phyloP scores from a whole-genome alignment of 2,113 vertebrate species.

The Dasypus novemcinctus region DNA sequence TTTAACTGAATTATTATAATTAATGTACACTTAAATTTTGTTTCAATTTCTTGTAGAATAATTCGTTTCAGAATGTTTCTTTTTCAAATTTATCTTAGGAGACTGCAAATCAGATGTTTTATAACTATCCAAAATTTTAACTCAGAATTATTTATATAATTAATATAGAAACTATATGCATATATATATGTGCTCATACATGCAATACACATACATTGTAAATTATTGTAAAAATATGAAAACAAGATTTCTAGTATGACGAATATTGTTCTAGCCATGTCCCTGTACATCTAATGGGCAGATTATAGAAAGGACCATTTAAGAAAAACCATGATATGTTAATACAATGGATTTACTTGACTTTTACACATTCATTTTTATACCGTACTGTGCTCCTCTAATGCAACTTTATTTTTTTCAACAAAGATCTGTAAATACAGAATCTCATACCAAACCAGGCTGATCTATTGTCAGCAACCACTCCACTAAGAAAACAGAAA shows the following conservation, averaged over 20 bases:
- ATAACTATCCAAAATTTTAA: neutral
- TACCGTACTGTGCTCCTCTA: neutral
- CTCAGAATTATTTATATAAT: neutral
- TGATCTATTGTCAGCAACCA: neutral
- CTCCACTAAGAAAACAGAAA: neutral
- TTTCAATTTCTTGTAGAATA: neutral
- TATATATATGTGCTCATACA: neutral
- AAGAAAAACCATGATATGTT: neutral
- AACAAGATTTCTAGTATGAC: neutral
- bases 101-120: neutral
- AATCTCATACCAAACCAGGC: neutral
- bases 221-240: neutral
- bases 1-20: neutral
- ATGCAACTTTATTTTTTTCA: neutral
- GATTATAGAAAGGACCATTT: neutral
- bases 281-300: no score
- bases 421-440: neutral
- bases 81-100: neutral
- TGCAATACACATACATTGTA: neutral
- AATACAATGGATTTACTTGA: neutral
- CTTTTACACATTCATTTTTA: neutral
- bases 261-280: neutral
- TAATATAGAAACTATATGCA: neutral
- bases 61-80: neutral
- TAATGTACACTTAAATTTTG: neutral